These are phyloP conservation scores for Erannis defoliaria DNA, from an alignment of 2,888 invertebrate genomes.

Conservation along the genomic window DNA sequence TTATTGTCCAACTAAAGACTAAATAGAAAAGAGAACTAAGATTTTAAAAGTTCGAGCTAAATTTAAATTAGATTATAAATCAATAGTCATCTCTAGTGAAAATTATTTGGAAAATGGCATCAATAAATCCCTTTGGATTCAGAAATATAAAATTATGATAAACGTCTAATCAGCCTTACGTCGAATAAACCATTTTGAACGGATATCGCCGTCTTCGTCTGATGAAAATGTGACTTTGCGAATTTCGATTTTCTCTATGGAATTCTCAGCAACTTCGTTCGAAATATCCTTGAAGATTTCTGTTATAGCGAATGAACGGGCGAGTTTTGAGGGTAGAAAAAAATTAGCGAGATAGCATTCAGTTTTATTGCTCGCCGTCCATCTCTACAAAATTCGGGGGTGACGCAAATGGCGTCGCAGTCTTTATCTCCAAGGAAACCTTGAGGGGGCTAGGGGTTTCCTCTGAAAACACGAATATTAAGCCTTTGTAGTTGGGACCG, in stretches of 20 bases:
- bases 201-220: slow-evolving; percentile 42
- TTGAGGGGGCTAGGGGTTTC: slow-evolving; percentile 46
- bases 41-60: slow-evolving; percentile 19
- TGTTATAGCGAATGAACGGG: slow-evolving; percentile 50
- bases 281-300: slow-evolving; percentile 59
- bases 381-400: slow-evolving; percentile 67
- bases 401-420: slow-evolving; percentile 64
- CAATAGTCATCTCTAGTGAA: slow-evolving; percentile 7
- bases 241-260: slow-evolving; percentile 55
- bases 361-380: slow-evolving; percentile 70
- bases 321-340: slow-evolving; percentile 58
- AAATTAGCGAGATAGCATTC: slow-evolving; percentile 78
- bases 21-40: slow-evolving; percentile 18
- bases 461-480: slow-evolving; percentile 36
- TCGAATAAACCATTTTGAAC: slow-evolving; percentile 45
- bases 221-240: slow-evolving; percentile 53
- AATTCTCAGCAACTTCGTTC: slow-evolving; percentile 54
- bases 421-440: slow-evolving; percentile 59
- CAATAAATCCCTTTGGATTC: slow-evolving; percentile 20
- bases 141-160: slow-evolving; percentile 40
- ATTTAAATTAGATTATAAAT: slow-evolving; percentile 7
- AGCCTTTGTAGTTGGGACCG: slow-evolving; percentile 33
- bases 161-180: slow-evolving; percentile 50
- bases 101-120: slow-evolving; percentile 18
- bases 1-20: slow-evolving; percentile 36